phyloP scores from a whole-genome alignment of 1,140 invertebrate species.

The Conus betulinus region DNA sequence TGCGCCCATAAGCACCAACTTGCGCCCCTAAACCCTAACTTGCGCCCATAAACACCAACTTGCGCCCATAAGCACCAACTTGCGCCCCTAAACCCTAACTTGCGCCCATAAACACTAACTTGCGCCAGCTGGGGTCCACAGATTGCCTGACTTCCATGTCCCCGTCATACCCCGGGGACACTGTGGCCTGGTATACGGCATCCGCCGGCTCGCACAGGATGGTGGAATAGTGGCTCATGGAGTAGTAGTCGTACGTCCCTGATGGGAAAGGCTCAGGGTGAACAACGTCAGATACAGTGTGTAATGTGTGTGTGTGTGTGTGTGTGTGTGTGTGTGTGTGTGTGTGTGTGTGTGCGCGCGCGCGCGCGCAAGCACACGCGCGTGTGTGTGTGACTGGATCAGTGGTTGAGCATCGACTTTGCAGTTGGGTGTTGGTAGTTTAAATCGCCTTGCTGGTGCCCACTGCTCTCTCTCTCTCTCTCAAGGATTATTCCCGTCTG shows the following conservation, averaged over 20 bases:
- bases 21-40: too few relatives aligned
- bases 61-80: not conserved
- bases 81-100: not conserved
- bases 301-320: not conserved
- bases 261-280: slow-evolving; percentile 23
- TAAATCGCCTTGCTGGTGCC: too few relatives aligned
- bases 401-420: too few relatives aligned
- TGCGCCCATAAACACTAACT: not conserved
- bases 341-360: not conserved
- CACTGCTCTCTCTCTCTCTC: too few relatives aligned
- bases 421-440: too few relatives aligned
- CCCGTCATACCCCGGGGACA: not conserved
- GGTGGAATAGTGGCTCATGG: slow-evolving; percentile 67
- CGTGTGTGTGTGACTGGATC: not conserved
- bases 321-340: not conserved
- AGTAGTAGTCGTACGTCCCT: slow-evolving; percentile 66
- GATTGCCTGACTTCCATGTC: slow-evolving; percentile 27
- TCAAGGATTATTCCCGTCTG: too few relatives aligned
- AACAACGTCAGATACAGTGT: not conserved
- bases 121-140: slow-evolving; percentile 28
- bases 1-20: too few relatives aligned
- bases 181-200: not conserved
- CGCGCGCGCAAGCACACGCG: not conserved
- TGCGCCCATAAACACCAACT: too few relatives aligned
- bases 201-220: slow-evolving; percentile 40